These are phyloP conservation scores for Pseudotriccus pelzelni DNA, from an alignment of 2,797 vertebrate genomes.

Conservation along the genomic window DNA sequence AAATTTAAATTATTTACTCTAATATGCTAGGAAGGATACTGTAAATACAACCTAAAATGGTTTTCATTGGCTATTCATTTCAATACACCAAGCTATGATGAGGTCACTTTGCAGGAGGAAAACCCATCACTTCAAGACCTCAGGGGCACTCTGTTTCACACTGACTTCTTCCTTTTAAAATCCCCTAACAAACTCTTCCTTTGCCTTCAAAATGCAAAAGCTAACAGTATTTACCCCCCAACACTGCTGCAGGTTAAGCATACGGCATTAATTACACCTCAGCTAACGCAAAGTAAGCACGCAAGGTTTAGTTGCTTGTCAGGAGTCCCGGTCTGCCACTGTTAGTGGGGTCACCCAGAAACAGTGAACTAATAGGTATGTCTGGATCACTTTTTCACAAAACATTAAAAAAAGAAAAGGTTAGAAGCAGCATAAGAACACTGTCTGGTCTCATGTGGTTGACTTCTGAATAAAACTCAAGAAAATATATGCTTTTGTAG, in stretches of 20 bases:
- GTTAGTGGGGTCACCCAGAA: not conserved
- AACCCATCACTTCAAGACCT: not conserved
- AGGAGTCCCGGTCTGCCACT: fast-evolving
- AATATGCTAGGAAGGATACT: not conserved
- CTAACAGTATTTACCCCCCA: not conserved
- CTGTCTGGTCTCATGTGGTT: not conserved
- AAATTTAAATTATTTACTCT: not conserved
- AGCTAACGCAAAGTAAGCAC: not conserved
- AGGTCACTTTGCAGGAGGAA: not conserved
- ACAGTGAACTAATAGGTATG: not conserved
- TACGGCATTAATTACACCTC: not conserved
- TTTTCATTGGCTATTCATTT: not conserved
- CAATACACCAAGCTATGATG: not conserved
- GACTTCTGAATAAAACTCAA: not conserved
- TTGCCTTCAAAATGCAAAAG: not conserved
- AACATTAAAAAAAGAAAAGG: not conserved
- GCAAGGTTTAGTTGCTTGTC: not conserved
- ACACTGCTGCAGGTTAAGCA: not conserved
- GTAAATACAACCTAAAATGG: not conserved
- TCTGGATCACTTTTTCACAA: not conserved
- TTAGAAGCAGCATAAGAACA: not conserved
- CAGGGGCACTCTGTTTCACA: not conserved
- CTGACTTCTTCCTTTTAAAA: not conserved
- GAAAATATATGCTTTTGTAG: not conserved
- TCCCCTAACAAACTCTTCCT: not conserved